A percentile compares a stretch with the other conserved stretches of the same genome.
Conservation (phyloP, 2,797 vertebrate species). For the Pteronotus mesoamericanus region DNA sequence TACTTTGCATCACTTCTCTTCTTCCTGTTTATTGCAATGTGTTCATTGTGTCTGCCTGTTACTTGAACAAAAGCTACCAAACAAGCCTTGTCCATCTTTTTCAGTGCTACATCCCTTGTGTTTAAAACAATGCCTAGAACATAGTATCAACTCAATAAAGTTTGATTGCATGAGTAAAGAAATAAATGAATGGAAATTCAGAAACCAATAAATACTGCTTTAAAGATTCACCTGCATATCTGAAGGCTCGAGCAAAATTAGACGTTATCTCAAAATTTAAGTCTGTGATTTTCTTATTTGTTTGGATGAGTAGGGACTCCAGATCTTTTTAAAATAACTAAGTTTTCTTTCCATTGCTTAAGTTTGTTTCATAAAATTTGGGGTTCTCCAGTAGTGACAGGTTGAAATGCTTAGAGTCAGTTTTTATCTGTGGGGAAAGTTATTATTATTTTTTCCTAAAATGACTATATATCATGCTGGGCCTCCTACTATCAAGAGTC, state of each 20-base stretch:
- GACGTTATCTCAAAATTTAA: not conserved
- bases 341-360: not conserved
- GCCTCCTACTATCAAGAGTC: not conserved
- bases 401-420: not conserved
- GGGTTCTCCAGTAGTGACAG: not conserved
- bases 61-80: not conserved
- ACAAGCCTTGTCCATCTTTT: not conserved
- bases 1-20: not conserved
- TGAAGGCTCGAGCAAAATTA: not conserved
- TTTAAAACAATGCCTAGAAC: not conserved
- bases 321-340: not conserved
- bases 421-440: not conserved
- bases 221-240: not conserved
- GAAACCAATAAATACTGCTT: not conserved
- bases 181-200: not conserved
- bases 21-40: not conserved
- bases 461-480: not conserved
- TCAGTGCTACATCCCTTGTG: not conserved
- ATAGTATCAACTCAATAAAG: not conserved
- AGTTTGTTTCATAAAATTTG: not conserved
- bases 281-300: not conserved
- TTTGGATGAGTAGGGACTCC: not conserved
- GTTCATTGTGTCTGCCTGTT: not conserved
- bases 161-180: not conserved
- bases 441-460: not conserved